Conservation (phyloP, 2,113 vertebrate species). For the Spermophilus dauricus region DNA sequence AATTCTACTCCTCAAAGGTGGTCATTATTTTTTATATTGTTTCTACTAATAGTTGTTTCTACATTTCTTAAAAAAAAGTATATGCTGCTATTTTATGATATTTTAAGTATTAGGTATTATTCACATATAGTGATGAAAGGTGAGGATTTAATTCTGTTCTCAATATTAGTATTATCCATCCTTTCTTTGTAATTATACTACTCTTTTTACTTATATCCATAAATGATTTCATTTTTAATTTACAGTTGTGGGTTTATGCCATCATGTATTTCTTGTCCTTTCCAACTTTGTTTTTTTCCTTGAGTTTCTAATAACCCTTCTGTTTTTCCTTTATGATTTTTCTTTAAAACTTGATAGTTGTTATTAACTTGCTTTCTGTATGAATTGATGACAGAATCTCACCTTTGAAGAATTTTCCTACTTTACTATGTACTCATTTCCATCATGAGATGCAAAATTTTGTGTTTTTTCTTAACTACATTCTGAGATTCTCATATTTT, state of each 20-base stretch:
- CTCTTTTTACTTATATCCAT: background rate
- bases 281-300: background rate
- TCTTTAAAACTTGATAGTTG: background rate
- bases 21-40: background rate
- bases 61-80: background rate
- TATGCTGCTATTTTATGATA: background rate
- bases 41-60: background rate
- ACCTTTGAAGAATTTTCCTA: background rate
- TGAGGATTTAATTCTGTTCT: background rate
- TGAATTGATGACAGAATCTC: background rate
- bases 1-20: background rate
- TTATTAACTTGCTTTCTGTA: background rate
- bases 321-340: background rate
- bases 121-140: background rate
- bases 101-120: background rate
- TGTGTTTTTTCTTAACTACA: background rate
- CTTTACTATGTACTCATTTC: background rate
- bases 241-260: background rate
- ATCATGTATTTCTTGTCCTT: background rate
- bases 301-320: background rate
- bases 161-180: background rate
- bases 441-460: background rate
- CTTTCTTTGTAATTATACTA: background rate
- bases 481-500: background rate
- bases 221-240: slow-evolving; percentile 31